Conservation (phyloP, 64 coral and sea anemone species). For the Catalaphyllia jardinei region DNA sequence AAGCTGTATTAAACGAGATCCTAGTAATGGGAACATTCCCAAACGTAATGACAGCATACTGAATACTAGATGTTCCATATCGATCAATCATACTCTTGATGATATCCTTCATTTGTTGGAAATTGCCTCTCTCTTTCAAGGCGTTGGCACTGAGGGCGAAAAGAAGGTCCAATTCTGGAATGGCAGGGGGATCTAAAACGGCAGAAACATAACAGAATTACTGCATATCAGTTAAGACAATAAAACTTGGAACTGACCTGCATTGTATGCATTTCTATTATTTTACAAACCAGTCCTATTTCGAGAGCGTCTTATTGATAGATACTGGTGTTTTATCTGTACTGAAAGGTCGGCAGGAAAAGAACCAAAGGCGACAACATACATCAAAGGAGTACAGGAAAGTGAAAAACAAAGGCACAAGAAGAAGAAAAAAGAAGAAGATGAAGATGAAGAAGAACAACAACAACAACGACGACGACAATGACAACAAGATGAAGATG, state of each 20-base stretch:
- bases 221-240: background rate
- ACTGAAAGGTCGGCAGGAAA: too few species aligned
- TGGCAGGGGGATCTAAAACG: constrained; percentile 41
- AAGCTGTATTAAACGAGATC: constrained; percentile 32
- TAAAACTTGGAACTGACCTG: too few species aligned
- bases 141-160: constrained; percentile 63
- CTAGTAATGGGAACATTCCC: constrained; percentile 41
- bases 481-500: too few species aligned
- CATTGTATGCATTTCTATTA: too few species aligned
- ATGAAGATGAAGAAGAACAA: too few species aligned
- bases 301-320: too few species aligned
- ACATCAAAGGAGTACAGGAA: background rate
- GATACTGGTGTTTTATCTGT: too few species aligned
- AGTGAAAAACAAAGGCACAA: background rate
- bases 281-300: too few species aligned
- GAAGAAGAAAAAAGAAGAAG: background rate
- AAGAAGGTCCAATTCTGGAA: constrained; percentile 52
- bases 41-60: constrained; percentile 56
- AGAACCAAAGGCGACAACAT: background rate
- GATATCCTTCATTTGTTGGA: constrained; percentile 66
- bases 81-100: constrained; percentile 52
- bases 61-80: constrained; percentile 50
- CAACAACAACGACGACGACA: too few species aligned
- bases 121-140: constrained; percentile 13
- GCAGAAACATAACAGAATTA: background rate